Percentiles rank a stretch among this genome's conserved stretches.
These are phyloP conservation scores for Lutraria rhynchaena DNA, from an alignment of 1,140 invertebrate species.

Conservation along the genomic window DNA sequence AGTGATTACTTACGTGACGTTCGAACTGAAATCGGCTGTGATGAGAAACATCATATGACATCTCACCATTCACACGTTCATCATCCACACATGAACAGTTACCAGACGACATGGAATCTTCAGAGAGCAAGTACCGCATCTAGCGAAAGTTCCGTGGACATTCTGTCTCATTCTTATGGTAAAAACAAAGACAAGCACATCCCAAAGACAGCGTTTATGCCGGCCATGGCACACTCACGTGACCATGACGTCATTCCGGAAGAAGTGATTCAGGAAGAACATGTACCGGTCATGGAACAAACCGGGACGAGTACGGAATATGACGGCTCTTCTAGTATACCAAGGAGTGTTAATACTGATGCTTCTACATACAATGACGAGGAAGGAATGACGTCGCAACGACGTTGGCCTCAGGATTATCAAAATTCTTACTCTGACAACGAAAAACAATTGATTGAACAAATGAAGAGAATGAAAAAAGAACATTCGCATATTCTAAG, in stretches of 20 bases:
- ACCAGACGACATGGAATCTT: slow-evolving; percentile 59
- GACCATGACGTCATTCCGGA: slow-evolving; percentile 71
- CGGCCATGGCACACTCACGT: slow-evolving; percentile 52
- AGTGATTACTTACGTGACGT: slow-evolving; percentile 40
- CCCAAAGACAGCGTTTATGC: slow-evolving; percentile 44
- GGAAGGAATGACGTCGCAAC: slow-evolving; percentile 21
- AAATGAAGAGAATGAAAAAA: slow-evolving; percentile 79
- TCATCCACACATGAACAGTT: slow-evolving; percentile 44
- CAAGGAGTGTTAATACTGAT: slow-evolving; percentile 36
- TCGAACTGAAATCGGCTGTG: slow-evolving; percentile 3
- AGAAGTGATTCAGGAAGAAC: slow-evolving; percentile 61
- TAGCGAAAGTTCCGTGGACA: slow-evolving; percentile 72
- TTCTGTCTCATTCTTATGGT: slow-evolving; percentile 62
- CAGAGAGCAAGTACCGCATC: slow-evolving; percentile 66
- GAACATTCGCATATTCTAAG: slow-evolving; percentile 76
- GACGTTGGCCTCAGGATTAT: slow-evolving; percentile 64
- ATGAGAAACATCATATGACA: slow-evolving; percentile 20
- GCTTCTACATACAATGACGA: slow-evolving; percentile 44
- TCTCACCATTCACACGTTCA: slow-evolving; percentile 39
- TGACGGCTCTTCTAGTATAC: slow-evolving; percentile 42
- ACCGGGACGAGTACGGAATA: slow-evolving; percentile 48
- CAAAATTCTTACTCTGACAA: slow-evolving; percentile 79
- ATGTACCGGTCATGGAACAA: slow-evolving; percentile 60
- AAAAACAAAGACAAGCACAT: slow-evolving; percentile 61
- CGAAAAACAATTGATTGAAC: slow-evolving; percentile 81